A percentile compares a stretch with the other conserved stretches of the same genome.
Conservation (phyloP, 2,797 vertebrate genomes). For the Muscicapa striata region DNA sequence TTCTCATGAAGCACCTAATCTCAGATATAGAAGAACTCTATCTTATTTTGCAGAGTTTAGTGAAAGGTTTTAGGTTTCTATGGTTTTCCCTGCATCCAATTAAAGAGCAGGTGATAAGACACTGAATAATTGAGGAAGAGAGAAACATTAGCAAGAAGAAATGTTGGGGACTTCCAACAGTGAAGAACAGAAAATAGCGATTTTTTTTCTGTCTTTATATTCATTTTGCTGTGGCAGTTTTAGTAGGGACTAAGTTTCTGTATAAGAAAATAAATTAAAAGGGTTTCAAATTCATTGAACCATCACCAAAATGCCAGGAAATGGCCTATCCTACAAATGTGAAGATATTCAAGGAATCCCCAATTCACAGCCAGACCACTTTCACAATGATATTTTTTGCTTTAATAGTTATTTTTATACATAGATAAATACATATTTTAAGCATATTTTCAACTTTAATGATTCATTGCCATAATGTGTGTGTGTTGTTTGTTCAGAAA, state of each 20-base stretch:
- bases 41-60: neutral
- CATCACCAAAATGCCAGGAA: neutral
- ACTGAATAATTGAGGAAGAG: neutral
- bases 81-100: neutral
- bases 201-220: neutral
- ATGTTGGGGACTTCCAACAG: neutral
- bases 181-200: neutral
- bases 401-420: neutral
- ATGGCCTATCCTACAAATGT: neutral
- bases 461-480: neutral
- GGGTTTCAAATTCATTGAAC: neutral
- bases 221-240: neutral
- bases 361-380: neutral
- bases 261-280: neutral
- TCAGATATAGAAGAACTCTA: neutral
- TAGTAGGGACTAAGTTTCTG: neutral
- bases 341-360: neutral
- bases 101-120: neutral
- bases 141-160: neutral
- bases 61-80: neutral
- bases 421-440: neutral
- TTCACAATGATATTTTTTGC: neutral
- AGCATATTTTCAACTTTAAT: neutral
- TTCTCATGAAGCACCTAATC: neutral
- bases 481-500: neutral